Base-by-base conservation (phyloP, 2,797 vertebrate genomes). In the Odontamblyopus lacepedii region DNA sequence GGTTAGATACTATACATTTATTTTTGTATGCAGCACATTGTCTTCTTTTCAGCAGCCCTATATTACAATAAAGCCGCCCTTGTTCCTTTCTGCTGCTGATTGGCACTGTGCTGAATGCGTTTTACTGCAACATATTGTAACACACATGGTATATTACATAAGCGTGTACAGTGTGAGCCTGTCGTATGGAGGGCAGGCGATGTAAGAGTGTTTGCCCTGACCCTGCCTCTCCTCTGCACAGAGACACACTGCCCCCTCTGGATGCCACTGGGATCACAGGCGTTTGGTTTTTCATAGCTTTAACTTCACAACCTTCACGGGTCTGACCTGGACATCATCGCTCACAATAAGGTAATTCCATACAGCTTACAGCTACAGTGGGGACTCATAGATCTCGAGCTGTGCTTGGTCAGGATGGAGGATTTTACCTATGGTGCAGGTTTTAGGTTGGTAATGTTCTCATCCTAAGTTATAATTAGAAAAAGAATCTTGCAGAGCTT, bases 191-290 rank as follows among this genome's bases (percentile, higher is more conserved):
- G 80, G 88, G 92, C 91, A 80, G 86, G 87, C 88, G 89, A 91
- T 93, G 89, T 91, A 92, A 93, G 86, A 84, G 80, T 87, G 83
- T 85, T 88, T 83, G 71, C 80, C 77, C 89, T 86, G 85, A 89
- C 87, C 90, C 56, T 75, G 78, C 73, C 71, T 70, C 71, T 23
- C 70, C 50, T 84, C 88, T 88, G 35, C 83, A 83, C 81, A 92
- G 93, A 62, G 80, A 93, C 89, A 93, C 87, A 95, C 88, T 93
- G 93, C 92, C 92, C 93, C 89, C 92, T 94, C 91, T 92, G 92
- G 94, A 93, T 83, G 80, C 78, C 57, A 86, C 78, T 83, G 65
- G 78, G 80, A 76, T 72, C 51, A 84, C 63, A 56, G 30, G 2
- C 7, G 5, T 23, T 38, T 63, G 13, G 29, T 63, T 63, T 62